Evolutionary conservation across 2,888 invertebrate species (phyloP).

Genomic region (Drosophila vallismaia): DNA sequence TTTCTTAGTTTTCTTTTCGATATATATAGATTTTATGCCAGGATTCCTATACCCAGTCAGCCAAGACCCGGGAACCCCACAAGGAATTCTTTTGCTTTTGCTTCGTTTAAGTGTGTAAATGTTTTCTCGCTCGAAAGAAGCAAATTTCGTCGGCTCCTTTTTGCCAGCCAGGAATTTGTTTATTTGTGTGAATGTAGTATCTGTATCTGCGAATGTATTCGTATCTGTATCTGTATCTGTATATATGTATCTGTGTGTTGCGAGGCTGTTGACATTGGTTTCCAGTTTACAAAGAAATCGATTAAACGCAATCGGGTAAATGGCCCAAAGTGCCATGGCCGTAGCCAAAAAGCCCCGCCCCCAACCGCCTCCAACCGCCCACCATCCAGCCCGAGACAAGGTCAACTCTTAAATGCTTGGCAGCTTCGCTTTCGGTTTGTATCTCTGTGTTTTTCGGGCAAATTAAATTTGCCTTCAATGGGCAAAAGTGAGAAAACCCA

Average conservation of each 20-base stretch:
- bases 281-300: conserved; percentile 82
- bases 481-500: conserved; percentile 3
- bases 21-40: conserved; percentile 36
- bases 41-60: neutral
- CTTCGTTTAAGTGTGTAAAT: conserved; percentile 78
- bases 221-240: conserved; percentile 19
- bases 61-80: conserved; percentile 36
- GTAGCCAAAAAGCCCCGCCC: conserved; percentile 7
- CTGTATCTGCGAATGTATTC: conserved; percentile 32
- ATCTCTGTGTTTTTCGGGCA: conserved; percentile 38
- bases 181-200: conserved; percentile 55
- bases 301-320: conserved; percentile 81
- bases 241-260: conserved; percentile 36
- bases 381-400: conserved; percentile 52
- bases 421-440: conserved; percentile 28
- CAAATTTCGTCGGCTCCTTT: conserved; percentile 62
- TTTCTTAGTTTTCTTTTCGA: conserved; percentile 51
- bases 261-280: conserved; percentile 82
- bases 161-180: conserved; percentile 52
- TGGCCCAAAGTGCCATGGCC: conserved; percentile 66
- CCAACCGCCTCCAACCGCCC: conserved; percentile 5
- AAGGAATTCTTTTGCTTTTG: conserved; percentile 67
- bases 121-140: conserved; percentile 68
- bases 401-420: conserved; percentile 58
- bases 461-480: conserved; percentile 33